Percentiles rank a stretch among this genome's conserved stretches.
These are phyloP conservation scores for Scaptomyza pallida DNA, from an alignment of 1,140 invertebrate species.

Conservation along the genomic window DNA sequence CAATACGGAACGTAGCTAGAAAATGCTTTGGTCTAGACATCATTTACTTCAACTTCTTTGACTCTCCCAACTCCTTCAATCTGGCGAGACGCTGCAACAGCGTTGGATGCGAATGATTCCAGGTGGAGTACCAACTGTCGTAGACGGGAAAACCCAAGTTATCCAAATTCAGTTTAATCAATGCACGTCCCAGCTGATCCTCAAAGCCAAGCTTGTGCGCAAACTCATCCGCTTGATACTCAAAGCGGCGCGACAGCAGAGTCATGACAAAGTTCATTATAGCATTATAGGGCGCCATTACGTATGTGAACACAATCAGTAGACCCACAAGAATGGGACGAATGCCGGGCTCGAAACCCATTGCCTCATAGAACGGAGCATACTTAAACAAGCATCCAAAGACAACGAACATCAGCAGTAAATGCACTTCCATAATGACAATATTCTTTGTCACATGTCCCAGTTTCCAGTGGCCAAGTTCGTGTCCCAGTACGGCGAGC, in stretches of 20 bases:
- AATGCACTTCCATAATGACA: constrained; percentile 90
- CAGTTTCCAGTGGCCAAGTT: constrained; percentile 98
- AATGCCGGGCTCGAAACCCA: constrained; percentile 92
- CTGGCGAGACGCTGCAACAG: constrained; percentile 93
- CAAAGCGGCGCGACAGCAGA: constrained; percentile 90
- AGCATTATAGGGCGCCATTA: constrained; percentile 97
- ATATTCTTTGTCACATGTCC: constrained; percentile 96
- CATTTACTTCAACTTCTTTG: constrained; percentile 56
- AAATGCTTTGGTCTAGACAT: constrained; percentile 62
- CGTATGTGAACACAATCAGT: constrained; percentile 94
- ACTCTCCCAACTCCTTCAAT: constrained; percentile 64
- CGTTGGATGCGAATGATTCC: constrained; percentile 98
- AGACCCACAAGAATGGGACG: constrained; percentile 96
- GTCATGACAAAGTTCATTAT: constrained; percentile 90
- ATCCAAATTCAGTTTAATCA: constrained; percentile 97
- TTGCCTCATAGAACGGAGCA: constrained; percentile 90
- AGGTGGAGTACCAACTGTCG: constrained; percentile 95
- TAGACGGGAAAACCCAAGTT: constrained; percentile 97
- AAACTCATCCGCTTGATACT: constrained; percentile 99
- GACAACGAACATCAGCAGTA: constrained; percentile 92
- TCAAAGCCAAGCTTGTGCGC: constrained; percentile 91
- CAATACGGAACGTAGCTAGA: background rate
- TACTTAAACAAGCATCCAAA: constrained; percentile 95
- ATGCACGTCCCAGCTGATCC: constrained; percentile 89
- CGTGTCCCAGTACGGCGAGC: constrained; percentile 97